Conservation (phyloP, 1,140 invertebrate genomes). For the Zophobas atratus region DNA sequence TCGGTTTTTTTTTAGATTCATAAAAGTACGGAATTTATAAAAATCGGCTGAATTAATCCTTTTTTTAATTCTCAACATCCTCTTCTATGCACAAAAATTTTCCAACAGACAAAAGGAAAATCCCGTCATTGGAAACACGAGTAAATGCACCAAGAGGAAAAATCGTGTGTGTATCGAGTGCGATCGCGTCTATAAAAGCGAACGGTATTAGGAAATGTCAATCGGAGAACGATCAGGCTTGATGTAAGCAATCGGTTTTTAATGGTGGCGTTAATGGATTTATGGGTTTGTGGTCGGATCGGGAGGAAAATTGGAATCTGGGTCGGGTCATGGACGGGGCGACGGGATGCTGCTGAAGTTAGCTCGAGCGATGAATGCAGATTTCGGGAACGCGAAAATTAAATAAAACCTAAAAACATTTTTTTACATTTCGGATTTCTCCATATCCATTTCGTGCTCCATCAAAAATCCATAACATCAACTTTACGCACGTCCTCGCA, state of each 20-base stretch:
- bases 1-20: too few relatives aligned
- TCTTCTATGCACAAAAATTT: too few relatives aligned
- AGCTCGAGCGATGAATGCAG: too few relatives aligned
- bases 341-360: background rate
- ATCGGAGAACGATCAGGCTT: constrained; percentile 21
- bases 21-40: too few relatives aligned
- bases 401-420: background rate
- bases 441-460: background rate
- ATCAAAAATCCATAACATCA: constrained; percentile 19
- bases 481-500: background rate
- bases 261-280: constrained; percentile 8
- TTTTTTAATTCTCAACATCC: too few relatives aligned
- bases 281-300: constrained; percentile 12
- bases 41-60: too few relatives aligned
- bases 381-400: background rate
- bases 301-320: constrained; percentile 5
- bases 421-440: too few relatives aligned
- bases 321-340: background rate
- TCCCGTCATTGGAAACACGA: too few relatives aligned
- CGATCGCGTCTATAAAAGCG: background rate
- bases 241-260: constrained; percentile 16
- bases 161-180: too few relatives aligned
- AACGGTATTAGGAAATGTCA: constrained; percentile 15
- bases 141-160: too few relatives aligned
- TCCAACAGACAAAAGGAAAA: too few relatives aligned